phyloP scores from a whole-genome alignment of 2,797 vertebrate species.

The Coregonus sp. region DNA sequence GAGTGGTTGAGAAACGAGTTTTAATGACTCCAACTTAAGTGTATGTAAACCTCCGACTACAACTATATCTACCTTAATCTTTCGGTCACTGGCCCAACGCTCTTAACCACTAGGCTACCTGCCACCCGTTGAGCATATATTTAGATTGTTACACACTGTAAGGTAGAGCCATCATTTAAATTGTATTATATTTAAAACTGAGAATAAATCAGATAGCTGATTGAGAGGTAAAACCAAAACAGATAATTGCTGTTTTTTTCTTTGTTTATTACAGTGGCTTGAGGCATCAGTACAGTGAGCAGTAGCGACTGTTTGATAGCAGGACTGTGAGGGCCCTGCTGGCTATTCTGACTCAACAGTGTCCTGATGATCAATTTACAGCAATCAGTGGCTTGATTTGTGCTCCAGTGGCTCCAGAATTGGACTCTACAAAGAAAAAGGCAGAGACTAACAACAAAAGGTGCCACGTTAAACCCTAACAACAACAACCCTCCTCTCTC shows the following conservation, averaged over 20 bases:
- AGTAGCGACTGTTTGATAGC: background rate
- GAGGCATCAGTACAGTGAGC: background rate
- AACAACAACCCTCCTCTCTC: too few relatives aligned
- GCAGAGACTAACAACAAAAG: background rate
- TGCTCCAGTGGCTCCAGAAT: background rate
- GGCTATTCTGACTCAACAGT: background rate
- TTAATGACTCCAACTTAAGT: too few relatives aligned
- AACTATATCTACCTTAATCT: too few relatives aligned
- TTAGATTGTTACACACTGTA: too few relatives aligned
- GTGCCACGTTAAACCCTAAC: background rate
- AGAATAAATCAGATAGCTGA: too few relatives aligned
- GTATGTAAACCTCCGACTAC: too few relatives aligned
- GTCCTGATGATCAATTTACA: background rate
- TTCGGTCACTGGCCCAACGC: too few relatives aligned
- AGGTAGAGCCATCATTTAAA: too few relatives aligned
- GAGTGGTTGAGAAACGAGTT: too few relatives aligned
- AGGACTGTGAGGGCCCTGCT: background rate
- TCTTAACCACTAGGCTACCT: background rate
- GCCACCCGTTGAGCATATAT: background rate
- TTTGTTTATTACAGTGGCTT: background rate
- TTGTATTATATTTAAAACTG: too few relatives aligned
- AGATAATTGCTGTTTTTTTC: background rate
- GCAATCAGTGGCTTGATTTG: background rate
- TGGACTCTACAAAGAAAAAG: background rate
- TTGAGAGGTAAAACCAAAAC: background rate